phyloP scores from a whole-genome alignment of 2,113 vertebrate species.

The Oncorhynchus keta region DNA sequence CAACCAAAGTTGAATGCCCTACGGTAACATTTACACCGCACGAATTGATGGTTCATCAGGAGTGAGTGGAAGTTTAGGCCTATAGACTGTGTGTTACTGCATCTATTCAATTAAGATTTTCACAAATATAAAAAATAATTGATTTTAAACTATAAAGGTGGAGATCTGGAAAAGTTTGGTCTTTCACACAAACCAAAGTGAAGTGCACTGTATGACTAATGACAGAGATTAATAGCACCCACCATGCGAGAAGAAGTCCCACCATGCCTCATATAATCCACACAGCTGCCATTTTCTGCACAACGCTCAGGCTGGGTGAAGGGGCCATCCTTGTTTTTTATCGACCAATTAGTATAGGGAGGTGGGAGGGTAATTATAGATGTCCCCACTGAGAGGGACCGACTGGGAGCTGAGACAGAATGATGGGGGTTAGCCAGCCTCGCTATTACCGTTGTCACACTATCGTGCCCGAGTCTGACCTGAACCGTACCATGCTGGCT shows the following conservation, averaged over 20 bases:
- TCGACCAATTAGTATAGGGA: constrained; percentile 68
- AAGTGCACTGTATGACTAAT: not conserved
- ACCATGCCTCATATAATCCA: constrained; percentile 65
- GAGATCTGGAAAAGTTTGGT: not conserved
- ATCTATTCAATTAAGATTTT: too few relatives aligned
- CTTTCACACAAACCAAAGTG: not conserved
- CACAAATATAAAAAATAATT: too few relatives aligned
- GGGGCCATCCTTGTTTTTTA: constrained; percentile 72
- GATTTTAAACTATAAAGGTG: not conserved
- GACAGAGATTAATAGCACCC: constrained; percentile 48
- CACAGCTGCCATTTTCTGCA: constrained; percentile 60
- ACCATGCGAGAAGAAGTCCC: constrained; percentile 38
- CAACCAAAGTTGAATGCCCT: constrained; percentile 20
- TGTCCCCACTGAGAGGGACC: constrained; percentile 24
- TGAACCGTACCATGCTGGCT: too few relatives aligned
- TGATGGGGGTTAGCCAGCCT: constrained; percentile 52
- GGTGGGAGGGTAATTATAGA: constrained; percentile 65
- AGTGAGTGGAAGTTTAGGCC: not conserved
- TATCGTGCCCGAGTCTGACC: not conserved
- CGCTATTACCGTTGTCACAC: not conserved
- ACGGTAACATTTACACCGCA: constrained; percentile 6
- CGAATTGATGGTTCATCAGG: not conserved
- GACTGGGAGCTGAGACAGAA: constrained; percentile 67
- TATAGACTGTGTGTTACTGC: not conserved
- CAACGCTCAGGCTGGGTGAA: constrained; percentile 62